Base-by-base conservation (phyloP, 2,797 vertebrate genomes). In the Urocyon cinereoargenteus region DNA sequence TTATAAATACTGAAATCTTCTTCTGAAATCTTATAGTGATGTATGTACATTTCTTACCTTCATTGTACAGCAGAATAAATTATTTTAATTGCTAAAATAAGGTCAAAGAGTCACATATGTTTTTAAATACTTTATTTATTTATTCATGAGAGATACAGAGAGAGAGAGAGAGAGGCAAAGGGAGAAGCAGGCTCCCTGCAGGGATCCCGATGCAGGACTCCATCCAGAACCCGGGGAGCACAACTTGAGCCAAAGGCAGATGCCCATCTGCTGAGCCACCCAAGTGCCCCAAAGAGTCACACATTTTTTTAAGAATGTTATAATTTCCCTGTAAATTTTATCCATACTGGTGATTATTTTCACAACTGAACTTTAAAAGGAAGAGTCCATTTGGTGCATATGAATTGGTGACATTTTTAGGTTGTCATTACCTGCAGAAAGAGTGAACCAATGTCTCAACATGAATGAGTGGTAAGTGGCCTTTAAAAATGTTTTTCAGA, bases 381-480 rank as follows among this genome's bases (percentile, higher is more conserved):
- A 90, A 86, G 36, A 13, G 26, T 40, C 61, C 55, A 84, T 93
- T 96, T 82, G 72, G 57, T 90, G 55, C 70, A 89, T 92, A 89
- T 96, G 88, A 97, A 95, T 91, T 85, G 79, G 75, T 97, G 95
- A 97, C 86, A 97, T 96, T 96, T 98, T 92, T 95, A 95, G 89
- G 40, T 40, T 95, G 59, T 96, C 68, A 97, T 97, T 97, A 97
- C 34, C 55, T 93, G 8, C 34, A 90, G 53, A 93, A 96, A 91
- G 62, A 86, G 31, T 53, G 24, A 96, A 78, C 40, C 40, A 66
- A 24, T 21, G 53, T 85, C 64, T 90, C 91, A 98, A 86, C 16
- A 70, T 93, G 94, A 97, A 94, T 61, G 84, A 91, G 49, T n/a
- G 5, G 19, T 84, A 81, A 84, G 40, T 95, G 77, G 87, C 94